These are phyloP conservation scores for Oophaga sylvatica DNA, from an alignment of 2,797 vertebrate genomes.

Conservation along the genomic window DNA sequence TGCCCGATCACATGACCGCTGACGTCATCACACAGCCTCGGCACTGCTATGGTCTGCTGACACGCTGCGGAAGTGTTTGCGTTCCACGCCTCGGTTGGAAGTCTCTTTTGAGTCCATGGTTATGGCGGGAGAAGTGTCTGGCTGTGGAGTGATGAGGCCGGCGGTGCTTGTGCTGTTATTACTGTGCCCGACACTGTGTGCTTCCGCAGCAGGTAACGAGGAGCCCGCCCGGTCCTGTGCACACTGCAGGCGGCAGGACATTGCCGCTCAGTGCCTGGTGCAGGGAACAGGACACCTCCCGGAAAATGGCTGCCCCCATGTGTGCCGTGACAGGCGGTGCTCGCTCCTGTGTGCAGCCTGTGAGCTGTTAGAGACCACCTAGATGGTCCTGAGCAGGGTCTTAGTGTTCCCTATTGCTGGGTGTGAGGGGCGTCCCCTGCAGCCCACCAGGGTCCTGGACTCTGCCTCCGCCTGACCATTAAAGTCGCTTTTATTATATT, in stretches of 20 bases:
- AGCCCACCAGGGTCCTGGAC: too few species aligned
- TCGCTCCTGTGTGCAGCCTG: too few species aligned
- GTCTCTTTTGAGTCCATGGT: constrained; percentile 18
- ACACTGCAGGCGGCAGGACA: neutral
- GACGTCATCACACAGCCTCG: neutral
- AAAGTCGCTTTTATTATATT: too few species aligned
- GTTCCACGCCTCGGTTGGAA: constrained; percentile 42
- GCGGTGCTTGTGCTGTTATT: neutral
- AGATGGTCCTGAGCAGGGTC: too few species aligned
- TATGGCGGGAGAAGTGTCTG: constrained; percentile 58
- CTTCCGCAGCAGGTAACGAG: constrained; percentile 21
- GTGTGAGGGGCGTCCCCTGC: too few species aligned
- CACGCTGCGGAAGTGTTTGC: neutral
- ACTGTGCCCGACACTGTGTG: neutral
- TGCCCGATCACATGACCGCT: neutral
- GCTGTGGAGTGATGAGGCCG: neutral
- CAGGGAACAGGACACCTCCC: neutral
- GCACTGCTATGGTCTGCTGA: too few species aligned
- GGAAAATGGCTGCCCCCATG: neutral
- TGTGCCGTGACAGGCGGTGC: too few species aligned
- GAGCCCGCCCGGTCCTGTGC: neutral
- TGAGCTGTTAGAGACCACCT: too few species aligned
- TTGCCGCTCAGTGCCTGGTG: neutral
- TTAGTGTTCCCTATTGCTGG: too few species aligned
- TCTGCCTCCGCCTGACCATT: too few species aligned